Evolutionary conservation across 2,888 invertebrate species (phyloP).

Genomic region (Caenorhabditis auriculariae): DNA sequence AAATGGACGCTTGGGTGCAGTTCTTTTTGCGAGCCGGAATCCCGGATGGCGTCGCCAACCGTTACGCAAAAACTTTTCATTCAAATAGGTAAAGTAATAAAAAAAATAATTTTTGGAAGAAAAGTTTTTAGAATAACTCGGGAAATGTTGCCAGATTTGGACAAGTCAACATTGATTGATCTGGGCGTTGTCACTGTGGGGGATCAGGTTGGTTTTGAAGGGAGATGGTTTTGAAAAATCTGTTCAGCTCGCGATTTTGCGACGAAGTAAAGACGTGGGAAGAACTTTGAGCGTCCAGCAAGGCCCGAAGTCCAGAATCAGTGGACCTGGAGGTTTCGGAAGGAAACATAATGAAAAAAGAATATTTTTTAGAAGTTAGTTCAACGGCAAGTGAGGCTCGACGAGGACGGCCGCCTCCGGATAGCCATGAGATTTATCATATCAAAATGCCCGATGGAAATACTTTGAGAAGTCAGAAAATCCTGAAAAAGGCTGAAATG

Average conservation of each 20-base stretch:
- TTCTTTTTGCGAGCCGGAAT: slow-evolving; percentile 41
- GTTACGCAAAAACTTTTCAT: slow-evolving; percentile 25
- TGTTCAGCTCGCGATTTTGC: slow-evolving; percentile 26
- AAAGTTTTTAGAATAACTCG: slow-evolving; percentile 32
- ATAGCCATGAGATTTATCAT: slow-evolving; percentile 56
- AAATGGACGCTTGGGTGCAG: slow-evolving; percentile 28
- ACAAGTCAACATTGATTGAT: slow-evolving; percentile 40
- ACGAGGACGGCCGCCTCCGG: slow-evolving; percentile 37
- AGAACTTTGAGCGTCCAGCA: too few species aligned
- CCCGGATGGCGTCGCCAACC: slow-evolving; percentile 28
- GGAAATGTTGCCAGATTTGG: slow-evolving; percentile 45
- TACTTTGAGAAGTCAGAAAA: slow-evolving; percentile 41
- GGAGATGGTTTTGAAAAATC: not conserved
- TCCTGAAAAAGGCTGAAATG: slow-evolving; percentile 39
- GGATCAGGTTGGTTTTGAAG: slow-evolving; percentile 37
- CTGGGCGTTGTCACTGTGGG: slow-evolving; percentile 47
- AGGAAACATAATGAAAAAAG: too few species aligned
- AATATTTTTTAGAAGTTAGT: not conserved
- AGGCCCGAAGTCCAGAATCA: too few species aligned
- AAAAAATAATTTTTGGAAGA: not conserved
- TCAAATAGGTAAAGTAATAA: slow-evolving; percentile 19
- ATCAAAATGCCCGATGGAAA: slow-evolving; percentile 55
- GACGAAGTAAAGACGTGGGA: slow-evolving; percentile 20
- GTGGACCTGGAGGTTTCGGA: not conserved
- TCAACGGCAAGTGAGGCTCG: slow-evolving; percentile 12